These are phyloP conservation scores for Mormyrops attenuatus DNA, from an alignment of 2,797 vertebrate species.

Conservation along the genomic window DNA sequence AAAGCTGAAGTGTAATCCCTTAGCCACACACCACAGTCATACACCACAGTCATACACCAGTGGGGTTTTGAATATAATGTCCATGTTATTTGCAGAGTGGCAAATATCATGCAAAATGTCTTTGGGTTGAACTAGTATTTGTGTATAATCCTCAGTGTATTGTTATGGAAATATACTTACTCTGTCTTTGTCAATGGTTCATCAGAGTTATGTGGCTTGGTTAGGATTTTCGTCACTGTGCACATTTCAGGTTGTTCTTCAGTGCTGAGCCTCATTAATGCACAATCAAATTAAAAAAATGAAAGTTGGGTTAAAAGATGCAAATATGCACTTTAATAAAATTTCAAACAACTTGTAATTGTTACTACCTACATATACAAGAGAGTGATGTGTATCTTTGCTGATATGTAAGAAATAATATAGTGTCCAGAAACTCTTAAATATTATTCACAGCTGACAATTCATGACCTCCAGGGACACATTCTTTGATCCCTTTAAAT, in stretches of 20 bases:
- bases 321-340: background rate
- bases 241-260: background rate
- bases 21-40: background rate
- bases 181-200: background rate
- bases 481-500: background rate
- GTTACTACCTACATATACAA: background rate
- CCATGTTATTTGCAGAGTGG: background rate
- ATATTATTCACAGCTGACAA: background rate
- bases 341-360: background rate
- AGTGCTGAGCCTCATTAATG: background rate
- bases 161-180: background rate
- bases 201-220: background rate
- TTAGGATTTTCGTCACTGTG: background rate
- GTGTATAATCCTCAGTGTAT: background rate
- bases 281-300: background rate
- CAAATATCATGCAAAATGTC: background rate
- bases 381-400: background rate
- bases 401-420: background rate
- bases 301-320: background rate
- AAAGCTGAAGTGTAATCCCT: background rate
- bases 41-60: background rate
- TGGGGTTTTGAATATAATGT: background rate
- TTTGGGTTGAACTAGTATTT: background rate
- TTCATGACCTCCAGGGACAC: background rate
- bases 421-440: background rate